Evolutionary conservation across 2,888 invertebrate genomes (phyloP).

Genomic region (Caenorhabditis drosophilae): DNA sequence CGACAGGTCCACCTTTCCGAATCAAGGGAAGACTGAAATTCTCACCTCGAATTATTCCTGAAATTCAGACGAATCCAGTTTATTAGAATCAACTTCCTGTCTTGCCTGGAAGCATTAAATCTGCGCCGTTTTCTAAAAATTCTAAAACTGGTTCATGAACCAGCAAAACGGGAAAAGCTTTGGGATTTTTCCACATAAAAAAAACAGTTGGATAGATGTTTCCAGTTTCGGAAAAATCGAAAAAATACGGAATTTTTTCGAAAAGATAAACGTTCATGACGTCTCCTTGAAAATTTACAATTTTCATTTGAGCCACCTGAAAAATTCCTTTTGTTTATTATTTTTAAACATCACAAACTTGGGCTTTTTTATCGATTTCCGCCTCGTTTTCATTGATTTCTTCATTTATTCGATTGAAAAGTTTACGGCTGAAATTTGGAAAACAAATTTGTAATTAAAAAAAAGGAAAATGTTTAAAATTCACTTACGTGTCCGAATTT

Average conservation of each 20-base stretch:
- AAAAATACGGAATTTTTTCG: conserved; percentile 58
- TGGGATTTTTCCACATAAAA: conserved; percentile 50
- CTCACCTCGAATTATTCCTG: conserved; percentile 36
- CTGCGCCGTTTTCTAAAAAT: conserved; percentile 63
- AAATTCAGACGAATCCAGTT: conserved; percentile 2
- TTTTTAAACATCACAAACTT: conserved; percentile 6
- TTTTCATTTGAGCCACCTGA: conserved; percentile 44
- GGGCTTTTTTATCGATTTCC: conserved; percentile 26
- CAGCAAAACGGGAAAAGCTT: conserved; percentile 50
- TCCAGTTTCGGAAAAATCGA: conserved; percentile 49
- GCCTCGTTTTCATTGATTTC: conserved; percentile 19
- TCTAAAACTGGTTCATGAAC: conserved; percentile 53
- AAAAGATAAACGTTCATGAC: conserved; percentile 54
- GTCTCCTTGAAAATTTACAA: conserved; percentile 38
- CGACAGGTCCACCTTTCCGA: conserved; percentile 44
- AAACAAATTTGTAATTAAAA: not conserved
- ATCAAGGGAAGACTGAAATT: conserved; percentile 43
- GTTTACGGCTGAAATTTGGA: conserved; percentile 25
- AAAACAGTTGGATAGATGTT: conserved; percentile 52
- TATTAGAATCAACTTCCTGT: not conserved
- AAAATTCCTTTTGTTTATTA: not conserved
- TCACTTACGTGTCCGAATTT: conserved; percentile 60
- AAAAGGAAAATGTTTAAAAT: not conserved
- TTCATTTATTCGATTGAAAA: conserved; percentile 30
- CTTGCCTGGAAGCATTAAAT: conserved; percentile 65